Conservation (phyloP, 2,888 invertebrate species). For the Argyra leucocephala region DNA sequence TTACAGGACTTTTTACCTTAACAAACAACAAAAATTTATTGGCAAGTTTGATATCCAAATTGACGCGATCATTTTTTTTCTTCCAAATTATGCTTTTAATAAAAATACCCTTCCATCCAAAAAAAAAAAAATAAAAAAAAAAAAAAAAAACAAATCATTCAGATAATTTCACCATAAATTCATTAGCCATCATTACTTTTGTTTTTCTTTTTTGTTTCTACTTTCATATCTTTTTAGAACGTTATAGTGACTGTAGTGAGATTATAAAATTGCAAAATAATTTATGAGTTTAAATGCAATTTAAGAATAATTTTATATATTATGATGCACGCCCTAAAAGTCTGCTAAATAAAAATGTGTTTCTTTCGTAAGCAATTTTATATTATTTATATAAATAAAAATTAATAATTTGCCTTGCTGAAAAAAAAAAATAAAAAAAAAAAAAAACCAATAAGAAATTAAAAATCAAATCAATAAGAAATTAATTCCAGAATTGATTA, state of each 20-base stretch:
- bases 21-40: too few species aligned
- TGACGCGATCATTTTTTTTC: too few species aligned
- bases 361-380: not conserved
- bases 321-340: not conserved
- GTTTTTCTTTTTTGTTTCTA: slow-evolving; percentile 25
- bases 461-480: slow-evolving; percentile 23
- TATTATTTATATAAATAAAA: not conserved
- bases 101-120: not conserved
- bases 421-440: slow-evolving; percentile 15
- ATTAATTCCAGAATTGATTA: slow-evolving; percentile 36
- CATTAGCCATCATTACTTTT: slow-evolving; percentile 23
- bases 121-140: slow-evolving; percentile 15
- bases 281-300: not conserved
- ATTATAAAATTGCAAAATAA: slow-evolving; percentile 29
- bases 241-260: slow-evolving; percentile 44
- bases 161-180: slow-evolving; percentile 15
- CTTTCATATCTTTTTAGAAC: slow-evolving; percentile 34
- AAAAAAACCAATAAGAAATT: slow-evolving; percentile 18
- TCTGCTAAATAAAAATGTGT: not conserved
- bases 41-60: too few species aligned
- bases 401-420: not conserved
- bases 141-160: too few species aligned
- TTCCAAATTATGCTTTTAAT: too few species aligned
- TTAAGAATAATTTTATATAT: not conserved
- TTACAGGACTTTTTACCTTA: too few species aligned